Percentiles rank a stretch among this genome's conserved stretches.
Evolutionary conservation across 2,888 invertebrate species (phyloP).

Genomic region (Eudasyphora cyanicolor): DNA sequence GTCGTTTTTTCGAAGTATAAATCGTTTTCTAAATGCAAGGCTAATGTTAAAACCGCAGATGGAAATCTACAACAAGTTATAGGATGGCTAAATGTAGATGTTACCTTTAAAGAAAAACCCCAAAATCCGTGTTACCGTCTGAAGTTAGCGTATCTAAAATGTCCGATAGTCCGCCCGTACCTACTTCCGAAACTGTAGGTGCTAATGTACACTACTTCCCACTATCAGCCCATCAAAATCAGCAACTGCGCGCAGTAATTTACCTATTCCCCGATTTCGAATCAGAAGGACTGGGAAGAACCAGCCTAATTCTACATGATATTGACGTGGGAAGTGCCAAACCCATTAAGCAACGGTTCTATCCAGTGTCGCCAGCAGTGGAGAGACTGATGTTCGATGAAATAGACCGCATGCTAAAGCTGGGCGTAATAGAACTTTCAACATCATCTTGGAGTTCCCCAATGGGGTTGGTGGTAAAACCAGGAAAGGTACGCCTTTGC

Average conservation of each 20-base stretch:
- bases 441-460: no score
- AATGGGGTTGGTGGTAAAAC: no score
- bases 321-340: neutral
- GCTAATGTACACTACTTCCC: no score
- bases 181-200: no score
- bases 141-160: no score
- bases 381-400: neutral
- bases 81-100: neutral
- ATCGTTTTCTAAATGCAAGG: no score
- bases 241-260: neutral
- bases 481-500: no score
- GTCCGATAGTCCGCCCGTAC: no score
- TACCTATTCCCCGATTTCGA: neutral
- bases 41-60: neutral
- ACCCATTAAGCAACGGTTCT: neutral
- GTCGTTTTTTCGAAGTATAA: no score
- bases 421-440: no score
- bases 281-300: neutral
- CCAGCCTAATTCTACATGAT: neutral
- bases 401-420: neutral
- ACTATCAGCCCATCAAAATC: no score
- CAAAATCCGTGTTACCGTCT: no score
- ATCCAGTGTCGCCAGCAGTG: neutral
- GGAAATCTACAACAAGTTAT: neutral
- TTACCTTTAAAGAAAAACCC: neutral